Conservation (phyloP, 2,888 invertebrate genomes). For the Dryomyza anilis region DNA sequence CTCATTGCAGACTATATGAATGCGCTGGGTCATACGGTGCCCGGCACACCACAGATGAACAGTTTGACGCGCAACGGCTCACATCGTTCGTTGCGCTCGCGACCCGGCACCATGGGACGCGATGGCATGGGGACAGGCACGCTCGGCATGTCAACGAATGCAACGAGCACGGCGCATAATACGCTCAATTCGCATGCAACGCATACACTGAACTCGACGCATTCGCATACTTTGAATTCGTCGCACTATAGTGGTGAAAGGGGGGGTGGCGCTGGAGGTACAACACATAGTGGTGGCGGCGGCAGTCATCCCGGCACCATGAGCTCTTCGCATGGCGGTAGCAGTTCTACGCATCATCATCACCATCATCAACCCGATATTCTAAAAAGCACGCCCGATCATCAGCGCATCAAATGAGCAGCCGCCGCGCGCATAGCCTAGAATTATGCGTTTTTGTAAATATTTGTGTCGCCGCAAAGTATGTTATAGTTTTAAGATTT, state of each 20-base stretch:
- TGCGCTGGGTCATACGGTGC: conserved; percentile 74
- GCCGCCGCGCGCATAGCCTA: background rate
- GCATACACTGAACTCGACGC: conserved; percentile 61
- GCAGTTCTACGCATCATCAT: conserved; percentile 60
- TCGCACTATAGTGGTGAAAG: conserved; percentile 53
- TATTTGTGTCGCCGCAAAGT: conserved; percentile 1
- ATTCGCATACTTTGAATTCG: conserved; percentile 60
- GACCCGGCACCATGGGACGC: conserved; percentile 43
- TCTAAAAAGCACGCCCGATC: conserved; percentile 84
- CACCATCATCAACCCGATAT: conserved; percentile 73
- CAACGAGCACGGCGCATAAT: conserved; percentile 64
- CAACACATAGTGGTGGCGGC: conserved; percentile 38
- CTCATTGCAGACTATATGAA: conserved; percentile 95
- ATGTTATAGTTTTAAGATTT: background rate
- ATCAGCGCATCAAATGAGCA: conserved; percentile 65
- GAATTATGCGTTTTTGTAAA: too few species aligned
- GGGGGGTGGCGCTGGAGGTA: conserved; percentile 38
- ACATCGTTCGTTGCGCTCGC: conserved; percentile 66
- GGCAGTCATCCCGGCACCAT: conserved; percentile 59
- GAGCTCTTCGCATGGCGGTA: conserved; percentile 62
- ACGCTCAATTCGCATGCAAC: conserved; percentile 67
- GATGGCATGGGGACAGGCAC: conserved; percentile 40
- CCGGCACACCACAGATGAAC: conserved; percentile 80
- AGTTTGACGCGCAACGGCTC: conserved; percentile 76
- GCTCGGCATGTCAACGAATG: conserved; percentile 57